phyloP scores from a whole-genome alignment of 1,140 invertebrate genomes.

The Monochamus saltuarius region DNA sequence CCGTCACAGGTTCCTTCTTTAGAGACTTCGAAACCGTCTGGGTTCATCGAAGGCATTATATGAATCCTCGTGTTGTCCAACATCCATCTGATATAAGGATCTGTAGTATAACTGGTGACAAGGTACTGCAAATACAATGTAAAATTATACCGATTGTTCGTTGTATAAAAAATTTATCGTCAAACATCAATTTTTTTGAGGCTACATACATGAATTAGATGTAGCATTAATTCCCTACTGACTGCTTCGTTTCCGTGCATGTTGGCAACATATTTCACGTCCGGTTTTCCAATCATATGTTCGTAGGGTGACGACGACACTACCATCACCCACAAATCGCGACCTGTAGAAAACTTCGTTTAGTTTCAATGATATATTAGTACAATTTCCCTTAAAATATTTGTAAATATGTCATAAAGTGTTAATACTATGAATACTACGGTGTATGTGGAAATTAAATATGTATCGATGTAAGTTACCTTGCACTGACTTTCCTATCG shows the following conservation, averaged over 20 bases:
- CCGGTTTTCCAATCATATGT: slow-evolving; percentile 88
- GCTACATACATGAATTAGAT: slow-evolving; percentile 77
- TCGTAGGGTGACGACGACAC: slow-evolving; percentile 86
- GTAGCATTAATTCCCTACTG: slow-evolving; percentile 81
- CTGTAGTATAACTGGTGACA: slow-evolving; percentile 76
- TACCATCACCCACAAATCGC: slow-evolving; percentile 94
- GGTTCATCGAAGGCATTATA: slow-evolving; percentile 91
- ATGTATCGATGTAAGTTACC: slow-evolving; percentile 65
- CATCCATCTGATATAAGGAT: slow-evolving; percentile 81
- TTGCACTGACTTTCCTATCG: slow-evolving; percentile 91
- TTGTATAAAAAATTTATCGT: no score
- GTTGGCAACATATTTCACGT: slow-evolving; percentile 90
- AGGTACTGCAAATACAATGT: slow-evolving; percentile 63
- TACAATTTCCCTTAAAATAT: background rate
- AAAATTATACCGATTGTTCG: no score
- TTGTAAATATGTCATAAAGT: no score
- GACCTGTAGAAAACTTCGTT: slow-evolving; percentile 58
- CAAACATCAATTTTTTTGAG: background rate
- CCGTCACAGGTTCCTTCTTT: slow-evolving; percentile 85
- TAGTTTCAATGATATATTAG: background rate
- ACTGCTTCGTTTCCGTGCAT: slow-evolving; percentile 92
- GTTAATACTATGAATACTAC: no score
- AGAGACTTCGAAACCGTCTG: slow-evolving; percentile 86
- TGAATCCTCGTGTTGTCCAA: slow-evolving; percentile 89
- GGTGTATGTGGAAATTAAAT: no score